phyloP scores from a whole-genome alignment of 2,888 invertebrate species.

The Melinaea menophilus region DNA sequence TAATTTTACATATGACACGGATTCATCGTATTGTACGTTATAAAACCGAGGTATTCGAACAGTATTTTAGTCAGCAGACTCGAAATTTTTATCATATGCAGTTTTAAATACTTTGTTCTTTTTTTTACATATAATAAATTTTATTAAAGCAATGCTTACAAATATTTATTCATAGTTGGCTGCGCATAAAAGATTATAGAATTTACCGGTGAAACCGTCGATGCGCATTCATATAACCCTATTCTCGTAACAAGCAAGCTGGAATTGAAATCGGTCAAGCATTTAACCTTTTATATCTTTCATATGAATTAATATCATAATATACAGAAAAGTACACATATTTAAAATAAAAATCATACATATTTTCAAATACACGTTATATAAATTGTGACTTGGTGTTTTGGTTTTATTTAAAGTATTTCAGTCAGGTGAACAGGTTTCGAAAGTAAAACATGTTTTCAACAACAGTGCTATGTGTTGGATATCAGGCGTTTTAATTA shows the following conservation, averaged over 20 bases:
- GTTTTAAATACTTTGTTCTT: neutral
- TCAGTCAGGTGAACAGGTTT: too few species aligned
- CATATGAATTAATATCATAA: neutral
- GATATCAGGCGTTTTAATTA: too few species aligned
- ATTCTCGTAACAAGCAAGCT: constrained; percentile 5
- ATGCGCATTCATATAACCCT: constrained; percentile 1
- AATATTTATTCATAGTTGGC: neutral
- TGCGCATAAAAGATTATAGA: constrained; percentile 1
- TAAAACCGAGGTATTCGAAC: constrained; percentile 11
- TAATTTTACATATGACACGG: constrained; percentile 36
- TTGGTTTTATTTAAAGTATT: too few species aligned
- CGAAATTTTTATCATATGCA: neutral
- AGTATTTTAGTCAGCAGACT: neutral
- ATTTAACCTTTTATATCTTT: neutral
- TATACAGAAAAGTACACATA: neutral
- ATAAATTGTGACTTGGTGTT: too few species aligned
- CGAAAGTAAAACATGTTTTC: too few species aligned
- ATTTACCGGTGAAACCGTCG: constrained; percentile 1
- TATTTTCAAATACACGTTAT: too few species aligned
- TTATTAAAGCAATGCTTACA: neutral
- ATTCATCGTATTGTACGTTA: constrained; percentile 33
- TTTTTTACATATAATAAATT: neutral
- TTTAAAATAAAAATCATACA: too few species aligned
- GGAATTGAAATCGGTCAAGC: constrained; percentile 3
- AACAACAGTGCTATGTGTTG: too few species aligned